Conservation (phyloP, 1,140 invertebrate species). For the Hydropsyche tenuis region DNA sequence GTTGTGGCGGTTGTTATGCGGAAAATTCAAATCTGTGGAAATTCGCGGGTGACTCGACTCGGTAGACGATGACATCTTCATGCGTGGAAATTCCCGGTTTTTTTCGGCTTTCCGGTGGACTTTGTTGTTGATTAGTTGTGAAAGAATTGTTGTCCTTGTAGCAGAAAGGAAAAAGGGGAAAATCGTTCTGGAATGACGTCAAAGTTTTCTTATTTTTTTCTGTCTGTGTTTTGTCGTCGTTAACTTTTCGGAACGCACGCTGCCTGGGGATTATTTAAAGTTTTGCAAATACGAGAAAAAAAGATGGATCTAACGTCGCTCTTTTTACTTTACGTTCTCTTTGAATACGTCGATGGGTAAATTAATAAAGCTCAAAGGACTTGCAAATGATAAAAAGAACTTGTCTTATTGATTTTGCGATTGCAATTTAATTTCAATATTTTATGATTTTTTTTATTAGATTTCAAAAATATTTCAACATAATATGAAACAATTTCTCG, state of each 20-base stretch:
- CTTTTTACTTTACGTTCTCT: neutral
- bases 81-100: neutral
- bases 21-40: no score
- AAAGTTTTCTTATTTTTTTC: slow-evolving; percentile 7
- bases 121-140: slow-evolving; percentile 26
- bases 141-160: neutral
- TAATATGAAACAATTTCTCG: no score
- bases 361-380: no score
- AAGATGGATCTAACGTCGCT: no score
- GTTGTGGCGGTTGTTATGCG: no score
- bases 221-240: neutral
- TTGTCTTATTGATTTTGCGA: no score
- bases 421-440: no score
- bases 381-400: no score
- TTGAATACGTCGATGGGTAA: neutral
- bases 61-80: no score
- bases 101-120: neutral
- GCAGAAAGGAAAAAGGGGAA: neutral
- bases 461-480: no score
- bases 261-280: slow-evolving; percentile 3
- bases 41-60: no score
- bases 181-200: neutral
- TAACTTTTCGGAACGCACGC: neutral
- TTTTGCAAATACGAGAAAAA: neutral
- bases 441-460: no score